Conservation (phyloP, 2,888 invertebrate species). For the Allophyes oxyacanthae region DNA sequence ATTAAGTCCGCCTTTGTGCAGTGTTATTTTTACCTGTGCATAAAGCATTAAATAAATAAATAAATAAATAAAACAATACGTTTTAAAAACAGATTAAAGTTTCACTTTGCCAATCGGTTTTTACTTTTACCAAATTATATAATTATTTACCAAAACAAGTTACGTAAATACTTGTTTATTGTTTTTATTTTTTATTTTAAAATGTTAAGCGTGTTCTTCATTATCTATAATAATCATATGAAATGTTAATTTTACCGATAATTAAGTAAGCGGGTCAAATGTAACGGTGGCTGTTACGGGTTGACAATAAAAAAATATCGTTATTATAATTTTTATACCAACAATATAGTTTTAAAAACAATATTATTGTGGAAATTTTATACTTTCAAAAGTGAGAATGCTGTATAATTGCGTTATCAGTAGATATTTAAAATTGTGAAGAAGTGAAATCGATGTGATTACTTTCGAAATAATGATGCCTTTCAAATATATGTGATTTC, state of each 20-base stretch:
- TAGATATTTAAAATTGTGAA: conserved; percentile 10
- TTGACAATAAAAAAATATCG: conserved; percentile 11
- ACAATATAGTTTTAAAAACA: conserved; percentile 3
- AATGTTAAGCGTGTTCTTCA: conserved; percentile 13
- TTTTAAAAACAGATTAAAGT: conserved; percentile 4
- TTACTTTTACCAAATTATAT: too few relatives aligned
- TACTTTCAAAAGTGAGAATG: conserved; percentile 20
- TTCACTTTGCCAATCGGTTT: not conserved
- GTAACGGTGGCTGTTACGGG: conserved; percentile 23
- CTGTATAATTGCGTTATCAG: conserved; percentile 23
- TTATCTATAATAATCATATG: conserved; percentile 11
- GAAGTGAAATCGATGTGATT: conserved; percentile 16
- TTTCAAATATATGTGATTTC: conserved; percentile 25
- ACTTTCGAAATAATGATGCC: conserved; percentile 10
- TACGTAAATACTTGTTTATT: conserved; percentile 14
- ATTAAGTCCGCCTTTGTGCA: too few relatives aligned
- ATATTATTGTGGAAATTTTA: conserved; percentile 5
- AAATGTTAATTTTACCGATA: conserved; percentile 28
- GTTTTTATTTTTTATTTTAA: conserved; percentile 13
- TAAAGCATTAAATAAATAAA: too few relatives aligned
- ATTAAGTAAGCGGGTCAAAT: conserved; percentile 37
- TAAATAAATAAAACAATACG: too few relatives aligned
- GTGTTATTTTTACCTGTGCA: too few relatives aligned
- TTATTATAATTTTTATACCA: conserved; percentile 11
- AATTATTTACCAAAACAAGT: conserved; percentile 6